These are phyloP conservation scores for Falco biarmicus DNA, from an alignment of 2,797 vertebrate species.

Conservation along the genomic window DNA sequence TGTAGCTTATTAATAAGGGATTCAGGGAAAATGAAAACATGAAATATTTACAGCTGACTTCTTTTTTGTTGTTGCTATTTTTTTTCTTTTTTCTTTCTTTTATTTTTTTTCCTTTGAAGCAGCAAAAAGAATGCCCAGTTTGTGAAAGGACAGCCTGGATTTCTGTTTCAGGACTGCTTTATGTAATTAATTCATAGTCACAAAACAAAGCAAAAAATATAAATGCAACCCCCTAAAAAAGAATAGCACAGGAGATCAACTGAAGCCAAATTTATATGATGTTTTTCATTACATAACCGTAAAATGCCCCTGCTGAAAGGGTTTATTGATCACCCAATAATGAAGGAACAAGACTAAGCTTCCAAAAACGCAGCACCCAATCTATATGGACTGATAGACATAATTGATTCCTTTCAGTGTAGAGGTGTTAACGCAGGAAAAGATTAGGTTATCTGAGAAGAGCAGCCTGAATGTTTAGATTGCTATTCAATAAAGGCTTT, in stretches of 20 bases:
- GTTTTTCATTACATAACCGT: background rate
- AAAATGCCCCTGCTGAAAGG: slow-evolving; percentile 54
- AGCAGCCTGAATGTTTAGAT: slow-evolving; percentile 38
- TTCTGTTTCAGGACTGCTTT: slow-evolving; percentile 41
- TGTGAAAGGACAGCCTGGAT: slow-evolving; percentile 2
- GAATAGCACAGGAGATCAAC: slow-evolving; percentile 25
- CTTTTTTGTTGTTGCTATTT: background rate
- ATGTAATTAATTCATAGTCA: slow-evolving; percentile 54
- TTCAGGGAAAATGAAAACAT: slow-evolving; percentile 35
- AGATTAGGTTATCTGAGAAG: slow-evolving; percentile 60
- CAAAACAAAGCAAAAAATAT: background rate
- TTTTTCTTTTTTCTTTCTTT: background rate
- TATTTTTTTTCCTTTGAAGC: background rate
- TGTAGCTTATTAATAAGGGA: slow-evolving; percentile 42
- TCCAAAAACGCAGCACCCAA: slow-evolving; percentile 27
- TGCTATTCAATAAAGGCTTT: slow-evolving; percentile 62
- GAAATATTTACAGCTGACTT: slow-evolving; percentile 33
- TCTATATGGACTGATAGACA: slow-evolving; percentile 30
- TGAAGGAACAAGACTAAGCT: slow-evolving; percentile 44
- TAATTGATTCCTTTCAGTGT: slow-evolving; percentile 50
- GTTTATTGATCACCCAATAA: slow-evolving; percentile 66
- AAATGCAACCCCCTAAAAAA: background rate
- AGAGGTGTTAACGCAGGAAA: slow-evolving; percentile 47
- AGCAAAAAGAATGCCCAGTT: background rate
- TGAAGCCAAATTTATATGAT: slow-evolving; percentile 40